Percentiles rank a stretch among this genome's conserved stretches.
Evolutionary conservation across 1,140 invertebrate genomes (phyloP).

Genomic region (Drosophila persimilis): DNA sequence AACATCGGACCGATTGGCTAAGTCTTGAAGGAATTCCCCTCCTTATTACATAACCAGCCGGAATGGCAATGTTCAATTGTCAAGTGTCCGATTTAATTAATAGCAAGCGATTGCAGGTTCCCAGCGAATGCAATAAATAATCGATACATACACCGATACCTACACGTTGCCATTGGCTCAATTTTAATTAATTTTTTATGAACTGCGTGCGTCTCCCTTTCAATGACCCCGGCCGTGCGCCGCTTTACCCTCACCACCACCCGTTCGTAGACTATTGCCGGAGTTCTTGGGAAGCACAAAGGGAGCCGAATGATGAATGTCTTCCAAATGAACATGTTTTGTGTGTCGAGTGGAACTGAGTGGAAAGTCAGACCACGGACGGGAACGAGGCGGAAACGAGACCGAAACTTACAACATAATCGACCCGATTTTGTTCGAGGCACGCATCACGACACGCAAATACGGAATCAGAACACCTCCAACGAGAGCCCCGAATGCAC

Average conservation of each 20-base stretch:
- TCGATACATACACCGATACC: constrained; percentile 26
- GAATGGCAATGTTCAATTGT: constrained; percentile 24
- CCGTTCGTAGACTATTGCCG: no score
- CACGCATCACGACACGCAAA: neutral
- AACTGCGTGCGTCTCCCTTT: constrained; percentile 24
- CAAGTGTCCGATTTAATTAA: constrained; percentile 38
- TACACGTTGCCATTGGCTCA: constrained; percentile 45
- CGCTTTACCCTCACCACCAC: no score
- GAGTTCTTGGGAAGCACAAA: constrained; percentile 8
- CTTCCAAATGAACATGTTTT: constrained; percentile 68
- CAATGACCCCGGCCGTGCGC: neutral
- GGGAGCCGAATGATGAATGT: constrained; percentile 65
- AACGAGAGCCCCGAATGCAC: no score
- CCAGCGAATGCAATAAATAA: constrained; percentile 31
- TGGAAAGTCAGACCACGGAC: constrained; percentile 16
- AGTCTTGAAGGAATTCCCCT: no score
- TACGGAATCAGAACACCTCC: no score
- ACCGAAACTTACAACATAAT: constrained; percentile 31
- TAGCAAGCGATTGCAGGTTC: constrained; percentile 17
- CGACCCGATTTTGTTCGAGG: constrained; percentile 21
- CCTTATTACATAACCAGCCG: no score
- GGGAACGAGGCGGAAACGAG: constrained; percentile 24
- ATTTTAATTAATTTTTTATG: constrained; percentile 80
- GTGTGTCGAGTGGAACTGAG: constrained; percentile 1
- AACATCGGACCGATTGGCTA: no score